Evolutionary conservation across 2,888 invertebrate species (phyloP).

Genomic region (Eucriotettix oculatus): DNA sequence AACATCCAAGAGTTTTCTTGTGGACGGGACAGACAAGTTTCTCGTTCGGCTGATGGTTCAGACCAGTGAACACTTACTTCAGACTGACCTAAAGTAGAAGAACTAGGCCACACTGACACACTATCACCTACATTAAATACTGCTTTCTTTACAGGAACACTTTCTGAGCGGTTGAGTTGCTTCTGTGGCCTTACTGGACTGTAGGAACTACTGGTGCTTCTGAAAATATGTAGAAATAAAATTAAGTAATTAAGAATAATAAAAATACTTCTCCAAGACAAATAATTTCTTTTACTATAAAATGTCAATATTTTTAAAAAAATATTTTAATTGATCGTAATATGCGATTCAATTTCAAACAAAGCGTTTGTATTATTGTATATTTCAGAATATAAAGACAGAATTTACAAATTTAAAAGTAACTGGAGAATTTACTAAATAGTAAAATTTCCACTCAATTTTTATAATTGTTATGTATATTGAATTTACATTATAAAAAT

Average conservation of each 20-base stretch:
- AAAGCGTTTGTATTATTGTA: too few relatives aligned
- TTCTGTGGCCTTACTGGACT: background rate
- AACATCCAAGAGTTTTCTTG: background rate
- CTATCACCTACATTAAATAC: background rate
- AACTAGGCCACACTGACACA: slow-evolving; percentile 5
- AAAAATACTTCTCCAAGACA: too few relatives aligned
- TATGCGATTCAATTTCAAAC: too few relatives aligned
- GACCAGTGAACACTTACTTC: slow-evolving; percentile 2
- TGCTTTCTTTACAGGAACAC: slow-evolving; percentile 1
- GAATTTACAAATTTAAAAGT: too few relatives aligned
- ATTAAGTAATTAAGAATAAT: background rate
- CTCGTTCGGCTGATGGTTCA: slow-evolving; percentile 2
- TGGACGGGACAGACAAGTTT: background rate
- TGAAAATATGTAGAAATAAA: background rate
- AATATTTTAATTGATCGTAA: too few relatives aligned
- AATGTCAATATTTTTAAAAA: too few relatives aligned
- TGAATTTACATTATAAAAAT: too few relatives aligned
- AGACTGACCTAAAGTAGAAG: slow-evolving; percentile 5
- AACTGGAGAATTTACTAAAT: too few relatives aligned
- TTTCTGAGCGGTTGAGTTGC: background rate
- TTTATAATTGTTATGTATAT: too few relatives aligned
- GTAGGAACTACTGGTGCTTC: background rate
- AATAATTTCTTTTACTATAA: too few relatives aligned
- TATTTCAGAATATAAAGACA: too few relatives aligned
- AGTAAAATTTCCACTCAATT: too few relatives aligned